phyloP scores from a whole-genome alignment of 2,113 vertebrate species.

The Megaceryle maxima region DNA sequence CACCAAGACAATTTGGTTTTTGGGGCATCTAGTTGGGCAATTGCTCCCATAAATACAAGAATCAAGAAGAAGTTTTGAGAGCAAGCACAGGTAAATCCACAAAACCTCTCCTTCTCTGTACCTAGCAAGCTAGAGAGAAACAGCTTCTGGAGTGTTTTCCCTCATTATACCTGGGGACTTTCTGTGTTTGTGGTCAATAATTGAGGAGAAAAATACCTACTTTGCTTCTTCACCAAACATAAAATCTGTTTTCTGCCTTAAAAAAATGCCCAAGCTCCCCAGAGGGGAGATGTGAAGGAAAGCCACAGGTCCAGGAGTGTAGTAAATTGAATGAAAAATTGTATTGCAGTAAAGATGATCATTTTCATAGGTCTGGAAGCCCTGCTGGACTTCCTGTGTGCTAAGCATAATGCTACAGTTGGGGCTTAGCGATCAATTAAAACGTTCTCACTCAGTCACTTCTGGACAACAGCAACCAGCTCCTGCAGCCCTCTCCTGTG shows the following conservation, averaged over 20 bases:
- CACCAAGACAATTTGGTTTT: neutral
- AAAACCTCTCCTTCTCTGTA: neutral
- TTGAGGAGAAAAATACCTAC: neutral
- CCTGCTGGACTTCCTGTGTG: neutral
- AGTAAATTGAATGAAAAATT: neutral
- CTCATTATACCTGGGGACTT: neutral
- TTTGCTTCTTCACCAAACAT: neutral
- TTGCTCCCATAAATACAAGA: neutral
- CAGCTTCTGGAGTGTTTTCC: neutral
- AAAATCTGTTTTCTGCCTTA: neutral
- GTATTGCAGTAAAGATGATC: neutral
- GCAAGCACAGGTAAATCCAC: neutral
- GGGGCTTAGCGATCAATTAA: neutral
- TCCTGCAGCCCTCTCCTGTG: neutral
- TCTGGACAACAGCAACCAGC: neutral
- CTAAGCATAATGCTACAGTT: neutral
- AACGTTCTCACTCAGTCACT: neutral
- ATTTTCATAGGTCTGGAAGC: neutral
- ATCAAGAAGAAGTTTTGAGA: neutral
- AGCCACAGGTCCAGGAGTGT: neutral
- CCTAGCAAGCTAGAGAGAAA: neutral
- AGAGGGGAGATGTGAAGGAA: neutral
- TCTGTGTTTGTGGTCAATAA: neutral
- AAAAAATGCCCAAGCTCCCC: neutral
- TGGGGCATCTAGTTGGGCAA: neutral